Evolutionary conservation across 2,888 invertebrate genomes (phyloP), one percentile per base, ranked within the genome.

Genomic region (Lasioglossum vierecki): DNA sequence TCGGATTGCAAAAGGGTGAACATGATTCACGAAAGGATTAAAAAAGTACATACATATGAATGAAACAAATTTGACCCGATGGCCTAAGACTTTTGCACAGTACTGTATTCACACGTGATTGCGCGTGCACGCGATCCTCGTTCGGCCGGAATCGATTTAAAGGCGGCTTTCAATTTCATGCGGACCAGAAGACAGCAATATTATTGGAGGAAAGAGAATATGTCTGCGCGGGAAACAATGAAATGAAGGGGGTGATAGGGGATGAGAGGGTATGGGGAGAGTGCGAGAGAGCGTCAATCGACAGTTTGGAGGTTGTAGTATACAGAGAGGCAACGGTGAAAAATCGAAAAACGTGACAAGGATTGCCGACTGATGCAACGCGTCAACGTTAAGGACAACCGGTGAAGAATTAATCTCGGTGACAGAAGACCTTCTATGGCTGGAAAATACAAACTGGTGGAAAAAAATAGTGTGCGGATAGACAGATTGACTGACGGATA

Each of bases 371-470:
- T 63, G 76, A 73, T 76, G 78, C 79, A 35, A 75, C 76, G 80
- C 70, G 80, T 80, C 77, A 77, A 80, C 79, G 84, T 75, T 76
- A 74, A 82, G 87, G 79, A 77, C 80, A 70, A 83, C 79, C 75
- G 49, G 80, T 74, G 83, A 86, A 77, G 83, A 81, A 86, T 87
- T 86, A 87, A 86, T 83, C 83, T 75, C 77, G 49, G 68, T 73
- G 83, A 81, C 70, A 66, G 80, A 79, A 83, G 83, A 80, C 77
- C 76, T 84, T 82, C 76, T 26, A 76, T 26, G 68, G 60, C 18
- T 39, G 84, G 68, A 15, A 79, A 83, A 83, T 79, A 72, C 63
- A 75, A 57, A 76, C 26, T 53, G 35, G 73, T 26, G 39, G 53
- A 35, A 39, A 53, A 71, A 63, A 72, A 35, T 63, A 22, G n/a